Conservation (phyloP, 1,140 invertebrate genomes). For the Kradibia gibbosae region DNA sequence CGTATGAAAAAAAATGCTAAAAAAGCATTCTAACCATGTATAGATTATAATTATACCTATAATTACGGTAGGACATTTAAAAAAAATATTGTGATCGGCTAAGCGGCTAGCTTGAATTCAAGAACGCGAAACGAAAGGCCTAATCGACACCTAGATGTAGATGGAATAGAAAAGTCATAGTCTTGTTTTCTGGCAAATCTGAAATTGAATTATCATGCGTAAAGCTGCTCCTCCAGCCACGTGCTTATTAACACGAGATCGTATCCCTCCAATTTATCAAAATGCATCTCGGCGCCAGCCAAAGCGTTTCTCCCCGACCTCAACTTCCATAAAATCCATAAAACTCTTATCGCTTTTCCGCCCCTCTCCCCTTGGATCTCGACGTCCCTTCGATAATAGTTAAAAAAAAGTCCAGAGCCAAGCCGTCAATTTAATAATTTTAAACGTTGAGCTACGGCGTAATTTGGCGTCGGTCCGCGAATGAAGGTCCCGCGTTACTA, state of each 20-base stretch:
- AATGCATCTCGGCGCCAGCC: constrained; percentile 25
- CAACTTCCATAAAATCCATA: too few relatives aligned
- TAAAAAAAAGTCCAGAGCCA: constrained; percentile 4
- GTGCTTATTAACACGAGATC: constrained; percentile 33
- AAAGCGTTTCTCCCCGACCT: background rate
- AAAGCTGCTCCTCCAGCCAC: background rate
- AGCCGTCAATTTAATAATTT: constrained; percentile 49
- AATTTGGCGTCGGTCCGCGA: background rate
- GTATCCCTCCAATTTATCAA: constrained; percentile 45
- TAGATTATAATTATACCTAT: background rate
- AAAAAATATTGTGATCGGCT: background rate
- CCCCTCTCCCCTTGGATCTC: background rate
- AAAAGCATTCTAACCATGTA: background rate
- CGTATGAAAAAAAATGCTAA: background rate
- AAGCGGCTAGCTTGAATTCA: background rate
- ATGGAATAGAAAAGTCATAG: background rate
- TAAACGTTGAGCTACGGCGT: constrained; percentile 37
- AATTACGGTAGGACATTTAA: background rate
- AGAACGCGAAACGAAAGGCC: background rate
- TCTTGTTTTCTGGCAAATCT: background rate
- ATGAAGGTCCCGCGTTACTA: background rate
- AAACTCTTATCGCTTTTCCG: background rate
- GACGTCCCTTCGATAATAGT: background rate
- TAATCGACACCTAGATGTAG: background rate
- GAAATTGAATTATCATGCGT: constrained; percentile 44